Evolutionary conservation across 2,888 invertebrate species (phyloP).

Genomic region (Shargacucullia verbasci): DNA sequence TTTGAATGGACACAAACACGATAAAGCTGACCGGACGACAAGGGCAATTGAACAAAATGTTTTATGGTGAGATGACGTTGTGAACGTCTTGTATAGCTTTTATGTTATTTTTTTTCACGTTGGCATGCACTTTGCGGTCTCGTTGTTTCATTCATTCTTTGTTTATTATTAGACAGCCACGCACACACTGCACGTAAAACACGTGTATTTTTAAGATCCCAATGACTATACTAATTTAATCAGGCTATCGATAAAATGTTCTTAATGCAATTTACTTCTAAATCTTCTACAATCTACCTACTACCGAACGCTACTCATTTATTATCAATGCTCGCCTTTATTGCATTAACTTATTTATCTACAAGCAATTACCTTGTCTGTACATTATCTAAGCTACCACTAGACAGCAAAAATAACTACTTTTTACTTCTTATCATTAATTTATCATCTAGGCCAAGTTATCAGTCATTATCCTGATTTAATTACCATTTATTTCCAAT

Average conservation of each 20-base stretch:
- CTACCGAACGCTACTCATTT: slow-evolving; percentile 20
- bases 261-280: slow-evolving; percentile 3
- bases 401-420: slow-evolving; percentile 16
- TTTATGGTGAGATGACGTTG: slow-evolving; percentile 87
- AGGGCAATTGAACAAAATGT: slow-evolving; percentile 84
- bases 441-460: slow-evolving; percentile 9
- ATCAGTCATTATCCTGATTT: slow-evolving; percentile 1
- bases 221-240: slow-evolving; percentile 23
- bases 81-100: slow-evolving; percentile 78
- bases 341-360: slow-evolving; percentile 28
- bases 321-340: slow-evolving; percentile 19
- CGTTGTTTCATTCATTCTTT: slow-evolving; percentile 70
- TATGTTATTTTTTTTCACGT: slow-evolving; percentile 75
- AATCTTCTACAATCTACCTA: slow-evolving; percentile 12
- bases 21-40: slow-evolving; percentile 74
- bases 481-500: slow-evolving; percentile 4
- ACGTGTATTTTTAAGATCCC: slow-evolving; percentile 59
- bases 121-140: slow-evolving; percentile 79
- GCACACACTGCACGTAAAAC: slow-evolving; percentile 78
- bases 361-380: slow-evolving; percentile 16
- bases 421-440: slow-evolving; percentile 28
- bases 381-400: slow-evolving; percentile 18
- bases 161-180: slow-evolving; percentile 71
- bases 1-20: slow-evolving; percentile 81
- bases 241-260: slow-evolving; percentile 2